These are phyloP conservation scores for Erebia palarica DNA, from an alignment of 2,888 invertebrate genomes.

Conservation along the genomic window DNA sequence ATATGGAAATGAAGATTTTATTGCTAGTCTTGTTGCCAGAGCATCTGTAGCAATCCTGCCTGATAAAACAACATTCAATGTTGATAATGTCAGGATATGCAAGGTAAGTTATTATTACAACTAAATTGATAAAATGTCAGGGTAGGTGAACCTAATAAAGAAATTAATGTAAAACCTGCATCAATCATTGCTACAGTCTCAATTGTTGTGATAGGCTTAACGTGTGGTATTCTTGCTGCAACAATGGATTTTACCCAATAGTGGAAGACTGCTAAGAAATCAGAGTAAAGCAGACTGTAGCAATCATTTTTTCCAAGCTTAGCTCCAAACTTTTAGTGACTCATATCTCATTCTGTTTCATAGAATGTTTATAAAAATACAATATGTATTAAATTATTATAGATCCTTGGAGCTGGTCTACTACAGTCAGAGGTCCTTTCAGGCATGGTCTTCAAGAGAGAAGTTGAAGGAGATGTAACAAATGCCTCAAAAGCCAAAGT, in stretches of 20 bases:
- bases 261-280: no score
- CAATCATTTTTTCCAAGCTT: background rate
- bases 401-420: constrained; percentile 92
- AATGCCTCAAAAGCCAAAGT: constrained; percentile 92
- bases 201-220: no score
- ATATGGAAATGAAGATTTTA: constrained; percentile 97
- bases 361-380: background rate
- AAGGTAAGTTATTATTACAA: constrained; percentile 81
- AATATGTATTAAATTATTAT: constrained; percentile 39
- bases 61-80: constrained; percentile 95
- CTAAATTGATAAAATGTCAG: background rate
- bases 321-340: background rate
- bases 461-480: constrained; percentile 95
- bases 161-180: no score
- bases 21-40: constrained; percentile 91
- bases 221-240: no score
- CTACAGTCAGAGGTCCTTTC: constrained; percentile 90
- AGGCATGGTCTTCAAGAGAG: constrained; percentile 99
- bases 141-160: no score
- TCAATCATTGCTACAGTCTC: no score
- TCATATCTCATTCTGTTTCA: background rate
- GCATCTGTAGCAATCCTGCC: constrained; percentile 95
- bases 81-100: constrained; percentile 97
- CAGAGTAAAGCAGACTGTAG: no score
- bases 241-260: no score